phyloP scores from a whole-genome alignment of 2,888 invertebrate genomes.

The Aplocera efformata region DNA sequence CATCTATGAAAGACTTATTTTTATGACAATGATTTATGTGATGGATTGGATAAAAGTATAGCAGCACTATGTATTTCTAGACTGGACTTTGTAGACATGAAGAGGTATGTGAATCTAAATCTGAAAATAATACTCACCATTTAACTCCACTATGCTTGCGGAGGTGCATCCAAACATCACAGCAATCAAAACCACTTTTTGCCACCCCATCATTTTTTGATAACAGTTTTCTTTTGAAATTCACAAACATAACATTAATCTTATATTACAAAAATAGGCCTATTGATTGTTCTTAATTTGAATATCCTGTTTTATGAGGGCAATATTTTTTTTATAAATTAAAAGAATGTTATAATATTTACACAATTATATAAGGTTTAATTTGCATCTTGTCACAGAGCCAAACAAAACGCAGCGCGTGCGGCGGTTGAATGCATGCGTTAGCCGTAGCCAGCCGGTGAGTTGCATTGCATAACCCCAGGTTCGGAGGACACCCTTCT shows the following conservation, averaged over 20 bases:
- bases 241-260: not conserved
- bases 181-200: constrained; percentile 25
- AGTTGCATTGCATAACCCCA: not conserved
- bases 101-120: not conserved
- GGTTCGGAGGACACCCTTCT: constrained; percentile 17
- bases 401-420: too few species aligned
- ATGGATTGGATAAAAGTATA: too few species aligned
- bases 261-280: not conserved
- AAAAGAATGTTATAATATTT: too few species aligned
- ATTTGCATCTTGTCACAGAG: too few species aligned
- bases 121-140: constrained; percentile 33
- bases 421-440: too few species aligned
- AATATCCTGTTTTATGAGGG: not conserved
- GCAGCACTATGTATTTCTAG: too few species aligned
- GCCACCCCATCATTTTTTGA: constrained; percentile 23
- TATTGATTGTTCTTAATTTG: not conserved
- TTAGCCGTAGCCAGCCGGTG: not conserved
- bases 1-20: too few species aligned
- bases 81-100: too few species aligned
- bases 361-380: too few species aligned
- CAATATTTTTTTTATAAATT: too few species aligned
- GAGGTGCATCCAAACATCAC: constrained; percentile 25
- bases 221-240: not conserved
- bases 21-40: too few species aligned
- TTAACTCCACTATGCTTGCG: constrained; percentile 35